Evolutionary conservation across 2,797 vertebrate species (phyloP).

Genomic region (Thaleichthys pacificus): DNA sequence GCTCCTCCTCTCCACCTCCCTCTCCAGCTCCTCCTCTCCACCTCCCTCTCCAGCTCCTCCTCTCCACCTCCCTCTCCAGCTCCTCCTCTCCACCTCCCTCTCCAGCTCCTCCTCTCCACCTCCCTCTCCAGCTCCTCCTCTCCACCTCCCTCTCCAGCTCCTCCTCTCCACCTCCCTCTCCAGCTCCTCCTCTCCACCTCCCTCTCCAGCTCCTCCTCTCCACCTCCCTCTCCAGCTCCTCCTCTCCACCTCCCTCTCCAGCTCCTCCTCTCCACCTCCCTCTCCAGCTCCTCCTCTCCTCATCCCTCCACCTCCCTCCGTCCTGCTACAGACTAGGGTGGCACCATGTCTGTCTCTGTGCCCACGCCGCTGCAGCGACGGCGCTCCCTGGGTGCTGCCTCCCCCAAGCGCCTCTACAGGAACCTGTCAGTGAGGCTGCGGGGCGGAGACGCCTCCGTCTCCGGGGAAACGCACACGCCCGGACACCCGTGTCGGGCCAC

Average conservation of each 20-base stretch:
- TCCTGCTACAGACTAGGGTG: background rate
- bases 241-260: background rate
- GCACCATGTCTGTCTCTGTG: constrained; percentile 66
- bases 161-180: background rate
- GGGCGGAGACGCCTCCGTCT: constrained; percentile 61
- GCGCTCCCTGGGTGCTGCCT: constrained; percentile 74
- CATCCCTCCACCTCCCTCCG: background rate
- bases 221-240: background rate
- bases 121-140: no score
- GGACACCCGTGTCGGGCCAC: constrained; percentile 59
- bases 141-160: background rate
- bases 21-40: no score
- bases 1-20: background rate
- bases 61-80: constrained; percentile 2
- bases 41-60: background rate
- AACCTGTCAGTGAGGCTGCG: constrained; percentile 75
- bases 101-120: background rate
- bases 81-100: no score
- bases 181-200: no score
- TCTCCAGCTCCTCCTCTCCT: background rate
- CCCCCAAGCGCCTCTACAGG: constrained; percentile 79
- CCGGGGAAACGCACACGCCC: constrained; percentile 38
- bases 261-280: background rate
- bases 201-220: background rate
- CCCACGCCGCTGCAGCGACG: constrained; percentile 71